Base-by-base conservation (phyloP, 2,113 vertebrate species). In the Petrocephalus microphthalmus region DNA sequence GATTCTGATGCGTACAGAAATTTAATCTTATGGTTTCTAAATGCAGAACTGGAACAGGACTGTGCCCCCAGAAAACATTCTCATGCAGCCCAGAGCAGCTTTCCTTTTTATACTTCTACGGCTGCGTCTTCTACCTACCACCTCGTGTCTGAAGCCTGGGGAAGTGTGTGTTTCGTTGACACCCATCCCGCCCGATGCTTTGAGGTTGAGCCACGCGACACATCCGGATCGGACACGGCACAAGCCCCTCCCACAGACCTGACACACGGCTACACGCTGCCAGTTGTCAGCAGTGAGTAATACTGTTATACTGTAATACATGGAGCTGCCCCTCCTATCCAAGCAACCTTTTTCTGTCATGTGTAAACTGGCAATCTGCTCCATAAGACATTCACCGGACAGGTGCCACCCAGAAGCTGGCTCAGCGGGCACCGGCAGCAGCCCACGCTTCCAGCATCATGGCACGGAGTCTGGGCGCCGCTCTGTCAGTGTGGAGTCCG, bases 241-340 rank as follows among this genome's bases (percentile, higher is more conserved):
- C 71, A 78, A 42, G 71, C 33, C 71, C 71, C 71, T 78, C 71
- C 71, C 71, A 74, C 71, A 74, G 71, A 71, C 67, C 67, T 74
- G 67, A 17, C 67, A 37, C 67, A 74, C 29, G 5, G 29, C 5
- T 13, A 42, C 71, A 42, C 6, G 33, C 13, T 78, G 71, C 71
- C 71, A 78, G 33, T 78, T 78, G 71, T 78, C 71, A 78, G 71
- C 71, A 78, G 71, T 78, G 71, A 78, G 71, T 78, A 78, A 78
- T 78, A 42, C 33, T 78, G 33, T 33, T 29, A 78, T 78, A 19
- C 71, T 78, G 33, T 84, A 51, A 51, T 25, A 51, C 82, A 89
- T 86, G 92, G 89, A 92, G 49, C n/a, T 25, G 10, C 82, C 49
- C 82, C 82, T 84, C 45, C 82, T 25, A 22, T 84, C 82, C 11